Evolutionary conservation across 1,140 invertebrate genomes (phyloP), one percentile per base, ranked within the genome.

Genomic region (Diprion similis): DNA sequence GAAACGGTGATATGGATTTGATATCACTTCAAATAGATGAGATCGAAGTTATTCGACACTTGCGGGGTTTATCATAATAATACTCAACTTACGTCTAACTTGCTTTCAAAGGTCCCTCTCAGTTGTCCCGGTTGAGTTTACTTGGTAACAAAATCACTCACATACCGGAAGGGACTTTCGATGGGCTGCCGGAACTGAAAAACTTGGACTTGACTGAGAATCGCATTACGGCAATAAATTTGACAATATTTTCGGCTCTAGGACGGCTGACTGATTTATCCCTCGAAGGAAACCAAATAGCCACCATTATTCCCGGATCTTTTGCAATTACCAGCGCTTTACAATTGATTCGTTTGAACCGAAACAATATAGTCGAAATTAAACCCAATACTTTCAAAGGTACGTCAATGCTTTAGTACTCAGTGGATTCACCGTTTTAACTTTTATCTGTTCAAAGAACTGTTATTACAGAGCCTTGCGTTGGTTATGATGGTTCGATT

Each of bases 201-300:
- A 15, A 59, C 4, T 66, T 80, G n/a, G 75, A 19, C 15, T 15
- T 80, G 15, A 70, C 76, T n/a, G 6, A 71, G 9, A 80, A 80
- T 68, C 73, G 11, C 3, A 15, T 80, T 70, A 37, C n/a, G 17
- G 18, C 59, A 13, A 0, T 80, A 0, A 68, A 72, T 0, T 68
- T 11, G n/a, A 13, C 10, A 0, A 68, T 68, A 2, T 76, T 80
- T 11, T 68, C 59, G n/a, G 70, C 68, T 1, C 24, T 80, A 70
- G 19, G 46, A n/a, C 15, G 13, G 8, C 47, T 80, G 19, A 73
- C 67, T 51, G 67, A 47, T 10, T 17, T 80, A 19, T 10, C 68
- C 8, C 73, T 80, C 11, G 45, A 73, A 1, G 7, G 10, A 0
- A 80, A 80, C 13, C 37, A 37, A 15, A 80, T 80, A 45, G 6